Base-by-base conservation (phyloP, 2,113 vertebrate species). In the Melanerpes formicivorus region DNA sequence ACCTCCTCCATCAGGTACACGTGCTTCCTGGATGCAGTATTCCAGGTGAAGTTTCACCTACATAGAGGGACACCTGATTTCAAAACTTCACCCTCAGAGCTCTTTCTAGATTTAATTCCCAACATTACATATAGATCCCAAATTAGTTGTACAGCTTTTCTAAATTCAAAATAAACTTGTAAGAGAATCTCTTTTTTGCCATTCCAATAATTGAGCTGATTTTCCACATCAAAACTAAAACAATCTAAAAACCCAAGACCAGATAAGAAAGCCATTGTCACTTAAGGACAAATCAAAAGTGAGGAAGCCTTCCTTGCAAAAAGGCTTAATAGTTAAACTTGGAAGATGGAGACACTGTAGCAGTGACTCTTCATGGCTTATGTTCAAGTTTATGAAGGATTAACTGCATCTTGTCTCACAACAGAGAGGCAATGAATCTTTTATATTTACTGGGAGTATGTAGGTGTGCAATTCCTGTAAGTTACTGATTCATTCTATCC, bases 161-260 rank as follows among this genome's bases (percentile, higher is more conserved):
- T 58, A 10, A 89, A 72, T 25, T n/a, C 26, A 29, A 50, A 50
- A 40, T 42, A 42, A 23, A 60, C 18, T 37, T 80, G 48, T 25
- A 88, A 80, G 32, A 86, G 3, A 42, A 67, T 40, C 4, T 37
- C 17, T 74, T 79, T 67, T 87, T 71, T 80, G 30, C 52, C 11
- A 22, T 70, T 79, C 29, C 30, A 58, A 14, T 63, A 58, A 71
- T 77, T 59, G 0, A 86, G 34, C 1, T 26, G 2, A 14, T 62
- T 82, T 87, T 87, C 44, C 83, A 37, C 48, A 71, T 78, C 52
- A 84, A 83, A 92, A 74, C 14, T 27, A 5, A 79, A 89, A 52
- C 16, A 80, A 88, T 21, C 13, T 32, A 42, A 42, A 80, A 58
- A 30, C 4, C 25, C 37, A 85, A 76, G 18, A 73, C 14, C 32